These are phyloP conservation scores for Caenorhabditis sp. DNA, from an alignment of 2,888 invertebrate species.

Conservation along the genomic window DNA sequence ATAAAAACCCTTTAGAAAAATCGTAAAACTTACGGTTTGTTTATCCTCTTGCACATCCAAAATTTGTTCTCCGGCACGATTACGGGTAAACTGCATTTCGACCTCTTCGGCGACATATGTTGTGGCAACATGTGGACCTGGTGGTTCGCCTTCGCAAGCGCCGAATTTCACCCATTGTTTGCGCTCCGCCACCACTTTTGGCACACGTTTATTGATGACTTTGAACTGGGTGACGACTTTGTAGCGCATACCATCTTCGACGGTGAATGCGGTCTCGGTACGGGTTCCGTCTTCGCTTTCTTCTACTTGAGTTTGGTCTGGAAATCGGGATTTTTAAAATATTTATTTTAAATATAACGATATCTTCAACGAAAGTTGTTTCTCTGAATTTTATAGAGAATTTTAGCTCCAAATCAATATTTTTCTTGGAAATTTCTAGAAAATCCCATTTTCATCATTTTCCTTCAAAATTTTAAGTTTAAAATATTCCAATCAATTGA, in stretches of 20 bases:
- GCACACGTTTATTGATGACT: conserved; percentile 77
- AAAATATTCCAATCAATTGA: neutral
- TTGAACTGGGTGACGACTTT: conserved; percentile 78
- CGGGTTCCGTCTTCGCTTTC: conserved; percentile 51
- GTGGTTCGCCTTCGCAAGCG: conserved; percentile 85
- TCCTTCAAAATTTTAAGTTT: too few relatives aligned
- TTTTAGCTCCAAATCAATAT: too few relatives aligned
- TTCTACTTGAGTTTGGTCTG: conserved; percentile 40
- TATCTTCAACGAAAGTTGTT: too few relatives aligned
- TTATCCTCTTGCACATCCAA: conserved; percentile 72
- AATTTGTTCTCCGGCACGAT: conserved; percentile 70
- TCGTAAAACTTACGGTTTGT: conserved; percentile 23
- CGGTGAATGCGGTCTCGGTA: conserved; percentile 57
- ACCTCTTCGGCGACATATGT: conserved; percentile 95
- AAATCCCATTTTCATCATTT: neutral
- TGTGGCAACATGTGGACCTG: conserved; percentile 93
- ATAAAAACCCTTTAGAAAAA: too few relatives aligned
- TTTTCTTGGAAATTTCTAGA: neutral
- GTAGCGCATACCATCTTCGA: conserved; percentile 49
- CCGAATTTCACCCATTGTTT: conserved; percentile 96
- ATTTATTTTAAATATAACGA: too few relatives aligned
- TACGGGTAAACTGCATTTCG: conserved; percentile 80
- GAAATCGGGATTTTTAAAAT: neutral
- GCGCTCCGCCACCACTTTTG: conserved; percentile 85
- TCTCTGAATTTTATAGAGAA: too few relatives aligned